phyloP scores from a whole-genome alignment of 1,140 invertebrate species.

The Lordiphosa clarofinis region DNA sequence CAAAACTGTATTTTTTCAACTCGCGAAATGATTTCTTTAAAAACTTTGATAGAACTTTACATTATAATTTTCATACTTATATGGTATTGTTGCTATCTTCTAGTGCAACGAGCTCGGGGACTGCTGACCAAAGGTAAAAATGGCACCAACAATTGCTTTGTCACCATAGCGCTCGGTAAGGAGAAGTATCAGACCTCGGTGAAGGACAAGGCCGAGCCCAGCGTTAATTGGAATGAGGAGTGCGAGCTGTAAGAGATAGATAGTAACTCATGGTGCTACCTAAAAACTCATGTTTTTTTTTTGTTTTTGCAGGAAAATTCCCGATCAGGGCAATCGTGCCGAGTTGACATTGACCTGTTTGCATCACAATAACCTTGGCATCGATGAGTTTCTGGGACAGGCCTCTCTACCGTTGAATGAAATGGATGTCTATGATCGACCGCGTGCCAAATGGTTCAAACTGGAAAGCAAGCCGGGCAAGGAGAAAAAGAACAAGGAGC shows the following conservation, averaged over 20 bases:
- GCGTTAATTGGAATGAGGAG: conserved; percentile 96
- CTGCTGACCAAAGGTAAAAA: conserved; percentile 95
- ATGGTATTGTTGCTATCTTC: conserved; percentile 8
- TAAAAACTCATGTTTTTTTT: background rate
- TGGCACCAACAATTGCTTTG: conserved; percentile 96
- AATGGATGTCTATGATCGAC: conserved; percentile 94
- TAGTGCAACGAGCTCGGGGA: conserved; percentile 89
- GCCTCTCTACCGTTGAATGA: conserved; percentile 90
- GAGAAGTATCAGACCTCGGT: conserved; percentile 98
- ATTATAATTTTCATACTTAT: background rate
- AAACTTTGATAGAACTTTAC: background rate
- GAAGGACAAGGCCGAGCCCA: conserved; percentile 91
- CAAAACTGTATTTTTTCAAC: too few relatives aligned
- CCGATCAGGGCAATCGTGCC: conserved; percentile 91
- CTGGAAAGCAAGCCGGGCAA: conserved; percentile 86
- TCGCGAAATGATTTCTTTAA: too few relatives aligned
- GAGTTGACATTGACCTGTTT: conserved; percentile 91
- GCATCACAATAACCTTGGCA: conserved; percentile 92
- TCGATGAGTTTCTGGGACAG: conserved; percentile 96
- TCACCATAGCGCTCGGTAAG: conserved; percentile 95
- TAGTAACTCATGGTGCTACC: too few relatives aligned
- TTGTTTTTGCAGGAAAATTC: conserved; percentile 84
- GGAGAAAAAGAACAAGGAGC: conserved; percentile 89
- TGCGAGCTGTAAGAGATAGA: conserved; percentile 90
- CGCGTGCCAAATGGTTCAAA: conserved; percentile 89